Evolutionary conservation across 1,140 invertebrate species (phyloP).

Genomic region (Xylocopa sonorina): DNA sequence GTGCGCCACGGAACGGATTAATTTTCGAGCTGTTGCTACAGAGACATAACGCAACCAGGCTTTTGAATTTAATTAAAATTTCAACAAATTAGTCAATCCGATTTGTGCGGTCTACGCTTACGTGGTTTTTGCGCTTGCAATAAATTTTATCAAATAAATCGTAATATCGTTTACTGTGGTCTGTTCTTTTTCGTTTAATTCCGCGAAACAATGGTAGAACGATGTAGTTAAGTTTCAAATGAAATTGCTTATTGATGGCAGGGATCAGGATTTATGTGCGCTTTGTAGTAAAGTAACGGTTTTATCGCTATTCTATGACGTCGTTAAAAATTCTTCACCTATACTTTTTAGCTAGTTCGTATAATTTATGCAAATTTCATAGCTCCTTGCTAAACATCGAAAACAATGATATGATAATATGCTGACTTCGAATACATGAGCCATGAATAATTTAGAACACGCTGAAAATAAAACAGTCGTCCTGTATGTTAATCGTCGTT

Average conservation of each 20-base stretch:
- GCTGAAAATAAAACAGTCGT: neutral
- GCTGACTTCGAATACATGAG: no score
- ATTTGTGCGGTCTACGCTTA: neutral
- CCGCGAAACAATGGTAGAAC: neutral
- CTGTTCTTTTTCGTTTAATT: neutral
- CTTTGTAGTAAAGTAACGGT: slow-evolving; percentile 2
- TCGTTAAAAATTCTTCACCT: neutral
- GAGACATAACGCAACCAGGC: slow-evolving; percentile 12
- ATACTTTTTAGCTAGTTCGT: neutral
- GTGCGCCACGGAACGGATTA: slow-evolving; percentile 8
- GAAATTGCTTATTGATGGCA: neutral
- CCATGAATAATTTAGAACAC: neutral
- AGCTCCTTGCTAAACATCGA: no score
- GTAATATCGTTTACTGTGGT: neutral
- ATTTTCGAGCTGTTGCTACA: slow-evolving; percentile 27
- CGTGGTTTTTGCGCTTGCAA: neutral
- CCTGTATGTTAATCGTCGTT: neutral
- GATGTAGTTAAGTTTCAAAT: slow-evolving; percentile 22
- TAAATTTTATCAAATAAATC: slow-evolving; percentile 22
- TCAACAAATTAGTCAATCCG: slow-evolving; percentile 26
- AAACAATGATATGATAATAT: no score
- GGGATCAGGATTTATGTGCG: slow-evolving; percentile 11
- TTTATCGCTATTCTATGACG: neutral
- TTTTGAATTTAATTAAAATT: slow-evolving; percentile 40
- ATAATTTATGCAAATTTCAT: neutral